phyloP scores from a whole-genome alignment of 92 coral and sea anemone species.

The Actinostola sp. region DNA sequence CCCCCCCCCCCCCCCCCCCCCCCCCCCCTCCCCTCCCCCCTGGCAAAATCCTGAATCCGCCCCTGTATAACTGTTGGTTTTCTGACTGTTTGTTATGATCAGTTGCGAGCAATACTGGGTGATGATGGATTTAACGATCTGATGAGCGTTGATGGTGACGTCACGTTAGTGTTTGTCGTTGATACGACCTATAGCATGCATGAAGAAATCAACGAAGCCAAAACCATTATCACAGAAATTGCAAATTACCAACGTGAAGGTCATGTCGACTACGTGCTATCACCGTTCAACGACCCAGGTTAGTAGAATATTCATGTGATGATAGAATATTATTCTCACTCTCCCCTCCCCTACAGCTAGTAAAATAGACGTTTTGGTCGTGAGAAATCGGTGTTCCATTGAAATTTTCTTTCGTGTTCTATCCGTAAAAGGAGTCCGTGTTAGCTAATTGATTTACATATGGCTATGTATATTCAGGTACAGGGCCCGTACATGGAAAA shows the following conservation, averaged over 20 bases:
- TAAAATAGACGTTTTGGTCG: too few species aligned
- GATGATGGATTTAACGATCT: constrained; percentile 39
- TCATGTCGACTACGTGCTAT: constrained; percentile 46
- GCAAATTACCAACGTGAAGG: constrained; percentile 51
- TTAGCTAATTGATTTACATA: too few species aligned
- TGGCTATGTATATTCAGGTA: constrained; percentile 19
- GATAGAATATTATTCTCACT: too few species aligned
- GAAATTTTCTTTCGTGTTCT: too few species aligned
- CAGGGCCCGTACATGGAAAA: constrained; percentile 20
- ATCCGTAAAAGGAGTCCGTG: too few species aligned
- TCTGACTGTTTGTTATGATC: not conserved
- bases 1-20: too few species aligned
- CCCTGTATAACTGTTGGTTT: too few species aligned
- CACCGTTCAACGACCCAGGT: constrained; percentile 75
- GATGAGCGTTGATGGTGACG: constrained; percentile 66
- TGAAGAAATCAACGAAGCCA: constrained; percentile 64
- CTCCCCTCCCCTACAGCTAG: too few species aligned
- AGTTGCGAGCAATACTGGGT: constrained; percentile 43
- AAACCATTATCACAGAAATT: constrained; percentile 52
- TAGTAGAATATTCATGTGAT: not conserved
- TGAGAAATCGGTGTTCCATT: too few species aligned
- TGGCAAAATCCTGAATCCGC: not conserved
- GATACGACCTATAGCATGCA: constrained; percentile 72
- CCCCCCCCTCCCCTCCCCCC: not conserved
- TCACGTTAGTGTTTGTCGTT: constrained; percentile 57